Conservation (phyloP, 2,113 vertebrate species). For the Lasiurus cinereus region DNA sequence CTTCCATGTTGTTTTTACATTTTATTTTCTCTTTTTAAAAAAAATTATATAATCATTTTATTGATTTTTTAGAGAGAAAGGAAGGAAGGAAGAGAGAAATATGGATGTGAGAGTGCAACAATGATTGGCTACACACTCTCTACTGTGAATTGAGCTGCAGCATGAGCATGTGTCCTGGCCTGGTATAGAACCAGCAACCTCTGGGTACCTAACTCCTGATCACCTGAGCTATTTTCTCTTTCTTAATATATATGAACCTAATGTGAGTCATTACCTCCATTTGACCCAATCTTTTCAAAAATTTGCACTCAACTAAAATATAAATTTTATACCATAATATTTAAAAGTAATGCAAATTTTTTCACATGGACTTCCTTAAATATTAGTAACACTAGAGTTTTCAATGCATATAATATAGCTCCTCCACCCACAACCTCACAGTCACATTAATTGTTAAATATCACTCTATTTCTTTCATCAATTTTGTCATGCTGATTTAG, state of each 20-base stretch:
- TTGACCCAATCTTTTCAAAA: neutral
- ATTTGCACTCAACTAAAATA: neutral
- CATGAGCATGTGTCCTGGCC: no score
- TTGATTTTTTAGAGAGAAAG: no score
- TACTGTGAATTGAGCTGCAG: no score
- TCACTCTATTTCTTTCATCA: neutral
- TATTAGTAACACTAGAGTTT: neutral
- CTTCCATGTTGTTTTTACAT: neutral
- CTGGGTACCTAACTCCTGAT: no score
- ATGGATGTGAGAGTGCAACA: no score
- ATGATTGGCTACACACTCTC: no score
- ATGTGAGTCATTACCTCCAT: neutral
- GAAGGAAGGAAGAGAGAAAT: no score
- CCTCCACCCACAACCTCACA: neutral
- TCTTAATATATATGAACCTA: neutral
- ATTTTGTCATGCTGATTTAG: neutral
- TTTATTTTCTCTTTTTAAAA: no score
- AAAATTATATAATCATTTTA: no score
- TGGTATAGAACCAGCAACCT: no score
- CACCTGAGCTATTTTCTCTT: neutral
- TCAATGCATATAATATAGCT: neutral
- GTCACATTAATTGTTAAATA: neutral
- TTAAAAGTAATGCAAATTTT: neutral
- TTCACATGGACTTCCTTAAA: neutral
- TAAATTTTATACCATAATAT: neutral